These are phyloP conservation scores for Branchellion lobata DNA, from an alignment of 2,888 invertebrate genomes.

Conservation along the genomic window DNA sequence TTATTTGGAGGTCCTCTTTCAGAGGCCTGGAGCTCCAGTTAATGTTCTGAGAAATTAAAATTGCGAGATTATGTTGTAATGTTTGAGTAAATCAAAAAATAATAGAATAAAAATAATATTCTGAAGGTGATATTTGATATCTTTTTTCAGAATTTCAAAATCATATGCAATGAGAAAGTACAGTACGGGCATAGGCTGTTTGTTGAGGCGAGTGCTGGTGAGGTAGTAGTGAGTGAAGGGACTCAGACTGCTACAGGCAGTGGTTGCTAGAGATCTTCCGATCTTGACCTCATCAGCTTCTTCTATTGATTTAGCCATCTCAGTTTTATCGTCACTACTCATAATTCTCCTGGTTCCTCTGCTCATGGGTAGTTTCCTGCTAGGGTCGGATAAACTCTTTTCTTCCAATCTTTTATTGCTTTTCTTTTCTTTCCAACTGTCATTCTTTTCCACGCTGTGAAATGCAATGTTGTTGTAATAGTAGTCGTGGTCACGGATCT, in stretches of 20 bases:
- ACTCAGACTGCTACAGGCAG: background rate
- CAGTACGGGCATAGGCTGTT: background rate
- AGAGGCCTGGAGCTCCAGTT: slow-evolving; percentile 56
- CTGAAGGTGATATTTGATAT: too few species aligned
- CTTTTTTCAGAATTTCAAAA: too few species aligned
- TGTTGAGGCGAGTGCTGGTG: background rate
- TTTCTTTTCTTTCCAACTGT: background rate
- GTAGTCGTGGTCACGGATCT: background rate
- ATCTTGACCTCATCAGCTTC: too few species aligned
- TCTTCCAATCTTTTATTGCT: background rate
- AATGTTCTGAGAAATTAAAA: slow-evolving; percentile 51
- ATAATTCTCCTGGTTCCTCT: background rate
- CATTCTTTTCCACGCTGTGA: too few species aligned
- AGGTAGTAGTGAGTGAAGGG: slow-evolving; percentile 8
- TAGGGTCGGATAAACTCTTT: too few species aligned
- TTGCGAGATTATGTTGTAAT: too few species aligned
- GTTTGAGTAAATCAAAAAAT: too few species aligned
- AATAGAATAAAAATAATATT: background rate
- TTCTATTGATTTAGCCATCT: too few species aligned
- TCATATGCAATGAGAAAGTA: background rate
- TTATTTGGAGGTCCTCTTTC: slow-evolving; percentile 54
- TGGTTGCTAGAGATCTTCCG: background rate
- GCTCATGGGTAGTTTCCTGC: too few species aligned
- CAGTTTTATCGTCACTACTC: background rate
- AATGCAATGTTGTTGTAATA: background rate